Evolutionary conservation across 2,797 vertebrate genomes (phyloP), one percentile per base, ranked within the genome.

Genomic region (Hippoglossus hippoglossus): DNA sequence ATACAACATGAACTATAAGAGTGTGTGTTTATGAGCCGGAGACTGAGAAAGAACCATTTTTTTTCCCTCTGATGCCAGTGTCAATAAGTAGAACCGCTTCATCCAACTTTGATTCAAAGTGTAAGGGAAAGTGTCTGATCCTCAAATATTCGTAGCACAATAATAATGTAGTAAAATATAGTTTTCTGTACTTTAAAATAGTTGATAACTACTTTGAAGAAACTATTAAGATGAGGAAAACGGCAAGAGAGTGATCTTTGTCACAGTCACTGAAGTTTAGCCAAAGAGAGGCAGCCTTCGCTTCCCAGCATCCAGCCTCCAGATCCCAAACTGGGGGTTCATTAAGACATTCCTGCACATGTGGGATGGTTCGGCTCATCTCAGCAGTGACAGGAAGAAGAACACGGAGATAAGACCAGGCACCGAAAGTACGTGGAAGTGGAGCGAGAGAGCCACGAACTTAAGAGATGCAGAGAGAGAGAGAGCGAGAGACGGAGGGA

Each of bases 331-430:
- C 49, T 21, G 34, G 47, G 18, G 55, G 49, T 88, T 91, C 88
- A 89, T 92, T 91, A 87, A 87, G 78, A 78, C 86, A 91, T 91
- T 93, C 89, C 86, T 85, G 68, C 60, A 65, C 75, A 74, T 68
- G 90, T 85, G 81, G 87, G 88, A 90, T 80, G 75, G 63, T 53
- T 78, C 21, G 6, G 19, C 53, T 86, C 72, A 78, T 87, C 86
- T 73, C 71, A 31, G 6, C 73, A 70, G 25, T 73, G 87, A 88
- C 79, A 74, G 67, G 83, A 85, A 78, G 68, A 81, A 76, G 78
- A 84, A 68, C 55, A 6, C 1, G 5, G 61, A 80, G 86, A 88
- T 91, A 91, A 91, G 79, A 77, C 47, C 24, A 36, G 57, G 63
- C 73, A 69, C 79, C 64, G 74, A 66, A 73, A 72, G 71, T 52